Evolutionary conservation across 1,140 invertebrate genomes (phyloP).

Genomic region (Ruditapes philippinarum): DNA sequence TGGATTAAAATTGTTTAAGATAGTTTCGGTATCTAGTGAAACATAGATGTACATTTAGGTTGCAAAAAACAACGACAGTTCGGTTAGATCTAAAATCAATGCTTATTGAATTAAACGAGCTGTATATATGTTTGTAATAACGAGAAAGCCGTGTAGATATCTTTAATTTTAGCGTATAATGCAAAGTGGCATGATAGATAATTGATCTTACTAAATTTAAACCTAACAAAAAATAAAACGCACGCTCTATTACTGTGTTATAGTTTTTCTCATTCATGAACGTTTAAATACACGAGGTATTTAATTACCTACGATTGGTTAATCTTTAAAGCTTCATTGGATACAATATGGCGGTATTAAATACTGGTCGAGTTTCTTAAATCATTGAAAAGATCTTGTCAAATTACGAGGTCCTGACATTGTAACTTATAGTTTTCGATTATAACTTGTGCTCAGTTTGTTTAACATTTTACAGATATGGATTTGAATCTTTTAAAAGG

Average conservation of each 20-base stretch:
- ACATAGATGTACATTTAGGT: too few species aligned
- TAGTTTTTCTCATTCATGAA: slow-evolving; percentile 30
- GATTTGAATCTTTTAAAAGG: not conserved
- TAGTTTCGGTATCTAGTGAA: too few species aligned
- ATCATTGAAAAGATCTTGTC: slow-evolving; percentile 20
- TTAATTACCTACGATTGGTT: slow-evolving; percentile 37
- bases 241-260: slow-evolving; percentile 9
- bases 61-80: too few species aligned
- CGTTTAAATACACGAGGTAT: slow-evolving; percentile 23
- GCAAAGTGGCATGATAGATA: not conserved
- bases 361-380: slow-evolving; percentile 1
- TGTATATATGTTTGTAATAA: too few species aligned
- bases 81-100: too few species aligned
- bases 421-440: not conserved
- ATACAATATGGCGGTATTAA: slow-evolving; percentile 13
- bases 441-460: not conserved
- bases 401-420: slow-evolving; percentile 22
- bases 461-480: not conserved
- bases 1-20: too few species aligned
- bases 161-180: too few species aligned
- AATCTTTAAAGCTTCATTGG: slow-evolving; percentile 18
- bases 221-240: slow-evolving; percentile 19
- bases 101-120: too few species aligned
- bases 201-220: slow-evolving; percentile 11
- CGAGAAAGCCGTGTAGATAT: too few species aligned